phyloP scores from a whole-genome alignment of 2,113 vertebrate genomes.

The Cyrtonyx montezumae region DNA sequence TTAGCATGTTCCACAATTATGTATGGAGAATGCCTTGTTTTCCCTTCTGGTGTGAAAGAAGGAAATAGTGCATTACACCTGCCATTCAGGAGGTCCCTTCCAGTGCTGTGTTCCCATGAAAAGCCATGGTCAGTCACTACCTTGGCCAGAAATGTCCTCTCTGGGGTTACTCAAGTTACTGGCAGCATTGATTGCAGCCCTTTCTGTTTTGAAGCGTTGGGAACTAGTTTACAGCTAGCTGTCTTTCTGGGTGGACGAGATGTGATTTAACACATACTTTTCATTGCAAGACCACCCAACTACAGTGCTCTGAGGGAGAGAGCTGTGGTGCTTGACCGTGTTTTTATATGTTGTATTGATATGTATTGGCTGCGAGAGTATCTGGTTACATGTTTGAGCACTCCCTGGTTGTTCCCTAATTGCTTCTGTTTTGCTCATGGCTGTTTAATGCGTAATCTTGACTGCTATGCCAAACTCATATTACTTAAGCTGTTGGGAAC shows the following conservation, averaged over 20 bases:
- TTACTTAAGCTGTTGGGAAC: conserved; percentile 40
- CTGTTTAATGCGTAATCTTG: conserved; percentile 37
- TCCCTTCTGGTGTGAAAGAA: not conserved
- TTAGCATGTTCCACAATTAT: rapidly evolving
- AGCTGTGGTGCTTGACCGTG: not conserved
- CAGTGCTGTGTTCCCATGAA: not conserved
- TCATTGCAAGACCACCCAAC: conserved; percentile 63
- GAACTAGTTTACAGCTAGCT: not conserved
- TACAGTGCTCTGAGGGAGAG: not conserved
- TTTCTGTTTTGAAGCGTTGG: not conserved
- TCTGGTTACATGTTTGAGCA: conserved; percentile 37
- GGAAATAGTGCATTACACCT: not conserved
- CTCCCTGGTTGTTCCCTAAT: conserved; percentile 57
- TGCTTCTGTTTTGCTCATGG: conserved; percentile 53
- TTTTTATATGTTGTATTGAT: conserved; percentile 57
- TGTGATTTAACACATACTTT: conserved; percentile 43
- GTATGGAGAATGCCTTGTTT: not conserved
- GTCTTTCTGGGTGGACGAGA: conserved; percentile 31
- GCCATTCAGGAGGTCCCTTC: not conserved
- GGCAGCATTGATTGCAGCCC: not conserved
- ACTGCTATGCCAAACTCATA: not conserved
- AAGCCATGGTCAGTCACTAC: not conserved
- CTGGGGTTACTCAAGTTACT: not conserved
- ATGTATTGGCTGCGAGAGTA: conserved; percentile 47
- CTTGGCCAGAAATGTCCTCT: conserved; percentile 8